These are phyloP conservation scores for Pegoplata infirma DNA, from an alignment of 2,888 invertebrate species.

Conservation along the genomic window DNA sequence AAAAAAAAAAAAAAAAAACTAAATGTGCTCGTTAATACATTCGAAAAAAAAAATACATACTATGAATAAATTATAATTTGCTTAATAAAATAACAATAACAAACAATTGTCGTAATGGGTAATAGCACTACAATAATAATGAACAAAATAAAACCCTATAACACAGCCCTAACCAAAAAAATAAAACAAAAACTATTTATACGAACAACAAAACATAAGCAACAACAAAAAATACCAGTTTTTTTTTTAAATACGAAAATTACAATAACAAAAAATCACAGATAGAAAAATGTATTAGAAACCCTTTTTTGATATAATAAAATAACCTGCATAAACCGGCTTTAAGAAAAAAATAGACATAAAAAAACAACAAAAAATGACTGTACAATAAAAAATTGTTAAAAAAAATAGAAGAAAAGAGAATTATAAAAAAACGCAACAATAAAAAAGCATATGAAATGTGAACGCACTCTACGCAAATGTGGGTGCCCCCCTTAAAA, in stretches of 20 bases:
- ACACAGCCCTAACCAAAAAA: neutral
- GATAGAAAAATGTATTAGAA: conserved; percentile 31
- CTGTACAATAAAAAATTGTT: conserved; percentile 53
- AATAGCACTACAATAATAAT: conserved; percentile 12
- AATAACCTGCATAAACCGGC: conserved; percentile 61
- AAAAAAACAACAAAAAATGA: conserved; percentile 46
- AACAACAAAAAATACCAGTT: conserved; percentile 22
- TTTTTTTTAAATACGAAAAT: neutral
- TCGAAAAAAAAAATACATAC: neutral
- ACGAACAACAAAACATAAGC: neutral
- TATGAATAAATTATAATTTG: conserved; percentile 48
- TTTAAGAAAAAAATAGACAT: conserved; percentile 26
- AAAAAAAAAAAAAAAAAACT: neutral
- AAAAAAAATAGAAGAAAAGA: conserved; percentile 29
- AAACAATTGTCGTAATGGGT: conserved; percentile 38
- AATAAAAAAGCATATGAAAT: conserved; percentile 21
- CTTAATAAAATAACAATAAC: conserved; percentile 53
- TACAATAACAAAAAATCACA: conserved; percentile 30
- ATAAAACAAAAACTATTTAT: neutral
- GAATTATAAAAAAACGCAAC: conserved; percentile 31
- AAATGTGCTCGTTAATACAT: too few species aligned
- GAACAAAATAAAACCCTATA: neutral
- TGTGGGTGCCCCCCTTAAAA: conserved; percentile 55
- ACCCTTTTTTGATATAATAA: conserved; percentile 47
- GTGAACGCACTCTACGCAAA: conserved; percentile 56